Evolutionary conservation across 2,113 vertebrate genomes (phyloP).

Genomic region (Cranoglanis bouderius): DNA sequence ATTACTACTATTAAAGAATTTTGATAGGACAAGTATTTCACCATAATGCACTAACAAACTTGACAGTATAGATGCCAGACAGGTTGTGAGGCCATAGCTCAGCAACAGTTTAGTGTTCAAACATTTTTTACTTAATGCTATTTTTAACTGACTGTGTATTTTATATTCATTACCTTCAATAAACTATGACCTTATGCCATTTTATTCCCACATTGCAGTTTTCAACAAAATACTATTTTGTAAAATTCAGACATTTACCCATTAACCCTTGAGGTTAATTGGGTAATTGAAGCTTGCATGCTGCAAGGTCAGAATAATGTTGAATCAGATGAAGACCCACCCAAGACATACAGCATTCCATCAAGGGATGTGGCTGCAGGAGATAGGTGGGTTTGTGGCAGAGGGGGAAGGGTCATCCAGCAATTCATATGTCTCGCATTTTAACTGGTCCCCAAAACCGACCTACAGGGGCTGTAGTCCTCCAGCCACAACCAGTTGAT

Average conservation of each 20-base stretch:
- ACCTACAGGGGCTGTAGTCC: slow-evolving; percentile 58
- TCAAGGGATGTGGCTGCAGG: slow-evolving; percentile 70
- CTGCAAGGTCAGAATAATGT: slow-evolving; percentile 69
- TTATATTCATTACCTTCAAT: not conserved
- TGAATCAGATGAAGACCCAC: slow-evolving; percentile 77
- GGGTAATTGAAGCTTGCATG: slow-evolving; percentile 65
- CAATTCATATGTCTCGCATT: slow-evolving; percentile 74
- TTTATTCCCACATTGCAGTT: not conserved
- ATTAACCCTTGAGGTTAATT: slow-evolving; percentile 18
- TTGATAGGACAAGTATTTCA: too few relatives aligned
- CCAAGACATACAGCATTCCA: slow-evolving; percentile 73
- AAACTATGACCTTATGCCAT: not conserved
- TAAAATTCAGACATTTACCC: not conserved
- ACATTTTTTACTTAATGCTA: not conserved
- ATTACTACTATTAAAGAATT: too few relatives aligned
- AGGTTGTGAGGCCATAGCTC: too few relatives aligned
- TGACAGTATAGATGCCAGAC: too few relatives aligned
- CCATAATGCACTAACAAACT: too few relatives aligned
- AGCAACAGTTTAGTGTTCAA: too few relatives aligned
- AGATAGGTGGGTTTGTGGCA: slow-evolving; percentile 76
- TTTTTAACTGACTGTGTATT: not conserved
- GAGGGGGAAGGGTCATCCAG: slow-evolving; percentile 68
- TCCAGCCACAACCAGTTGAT: slow-evolving; percentile 74
- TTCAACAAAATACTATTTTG: not conserved
- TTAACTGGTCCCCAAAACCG: slow-evolving; percentile 72